These are phyloP conservation scores for Drosophila prosaltans DNA, from an alignment of 1,140 invertebrate genomes.

Conservation along the genomic window DNA sequence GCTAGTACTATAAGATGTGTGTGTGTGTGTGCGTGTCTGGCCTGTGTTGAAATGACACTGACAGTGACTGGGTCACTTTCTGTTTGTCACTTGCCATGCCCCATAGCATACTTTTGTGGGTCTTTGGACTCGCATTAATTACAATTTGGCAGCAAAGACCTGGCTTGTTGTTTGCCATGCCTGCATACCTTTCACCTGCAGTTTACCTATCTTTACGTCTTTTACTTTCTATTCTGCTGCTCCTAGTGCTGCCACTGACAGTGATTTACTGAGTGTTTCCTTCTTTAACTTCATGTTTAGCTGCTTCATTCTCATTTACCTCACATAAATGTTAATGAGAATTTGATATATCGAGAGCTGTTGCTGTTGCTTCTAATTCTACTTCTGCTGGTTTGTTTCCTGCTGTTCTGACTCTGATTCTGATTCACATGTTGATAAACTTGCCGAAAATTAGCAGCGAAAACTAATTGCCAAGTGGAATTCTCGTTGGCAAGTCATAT, in stretches of 20 bases:
- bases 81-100: conserved; percentile 38
- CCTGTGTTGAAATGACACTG: conserved; percentile 34
- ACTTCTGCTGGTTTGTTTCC: background rate
- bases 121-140: conserved; percentile 62
- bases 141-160: conserved; percentile 37
- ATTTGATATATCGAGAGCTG: conserved; percentile 34
- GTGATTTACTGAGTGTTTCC: conserved; percentile 53
- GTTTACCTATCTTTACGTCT: conserved; percentile 1
- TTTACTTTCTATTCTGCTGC: conserved; percentile 1
- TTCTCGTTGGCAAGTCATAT: conserved; percentile 56
- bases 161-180: conserved; percentile 7
- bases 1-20: background rate
- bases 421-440: conserved; percentile 46
- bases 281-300: conserved; percentile 7
- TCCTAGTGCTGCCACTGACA: conserved; percentile 48
- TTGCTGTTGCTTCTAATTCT: conserved; percentile 5
- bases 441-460: conserved; percentile 53
- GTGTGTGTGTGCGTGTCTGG: background rate
- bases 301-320: background rate
- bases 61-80: conserved; percentile 48
- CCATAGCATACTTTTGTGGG: conserved; percentile 40
- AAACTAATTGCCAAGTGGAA: conserved; percentile 54
- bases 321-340: conserved; percentile 28
- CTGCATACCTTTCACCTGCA: conserved; percentile 16
- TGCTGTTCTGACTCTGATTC: conserved; percentile 13